These are phyloP conservation scores for Pseudomugil tenellus DNA, from an alignment of 2,797 vertebrate species.

Conservation along the genomic window DNA sequence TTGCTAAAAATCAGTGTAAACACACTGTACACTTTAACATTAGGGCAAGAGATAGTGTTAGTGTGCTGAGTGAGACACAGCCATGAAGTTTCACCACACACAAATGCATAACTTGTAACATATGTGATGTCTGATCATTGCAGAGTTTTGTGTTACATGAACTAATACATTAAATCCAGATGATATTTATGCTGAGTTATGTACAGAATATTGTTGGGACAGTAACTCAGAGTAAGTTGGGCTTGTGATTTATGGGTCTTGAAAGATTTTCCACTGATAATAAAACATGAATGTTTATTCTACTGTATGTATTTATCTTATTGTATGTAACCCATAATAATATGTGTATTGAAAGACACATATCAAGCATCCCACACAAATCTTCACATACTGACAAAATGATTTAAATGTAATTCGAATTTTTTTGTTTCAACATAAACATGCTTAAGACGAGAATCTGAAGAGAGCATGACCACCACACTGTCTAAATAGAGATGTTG, in stretches of 20 bases:
- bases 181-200: background rate
- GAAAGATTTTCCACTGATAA: background rate
- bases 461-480: background rate
- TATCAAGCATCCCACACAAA: too few relatives aligned
- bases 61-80: background rate
- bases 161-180: background rate
- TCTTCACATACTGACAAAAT: background rate
- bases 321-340: background rate
- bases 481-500: constrained; percentile 3
- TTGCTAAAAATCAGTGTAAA: too few relatives aligned
- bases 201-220: background rate
- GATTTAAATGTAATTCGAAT: constrained; percentile 1
- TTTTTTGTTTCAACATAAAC: background rate
- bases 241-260: background rate
- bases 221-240: background rate
- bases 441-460: background rate
- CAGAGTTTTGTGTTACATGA: too few relatives aligned
- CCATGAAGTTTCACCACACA: background rate
- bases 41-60: too few relatives aligned
- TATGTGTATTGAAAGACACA: too few relatives aligned
- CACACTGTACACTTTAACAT: too few relatives aligned
- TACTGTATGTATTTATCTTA: background rate
- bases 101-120: background rate
- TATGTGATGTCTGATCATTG: too few relatives aligned
- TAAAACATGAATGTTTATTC: background rate